Evolutionary conservation across 1,140 invertebrate genomes (phyloP).

Genomic region (Helicorthomorpha holstii): DNA sequence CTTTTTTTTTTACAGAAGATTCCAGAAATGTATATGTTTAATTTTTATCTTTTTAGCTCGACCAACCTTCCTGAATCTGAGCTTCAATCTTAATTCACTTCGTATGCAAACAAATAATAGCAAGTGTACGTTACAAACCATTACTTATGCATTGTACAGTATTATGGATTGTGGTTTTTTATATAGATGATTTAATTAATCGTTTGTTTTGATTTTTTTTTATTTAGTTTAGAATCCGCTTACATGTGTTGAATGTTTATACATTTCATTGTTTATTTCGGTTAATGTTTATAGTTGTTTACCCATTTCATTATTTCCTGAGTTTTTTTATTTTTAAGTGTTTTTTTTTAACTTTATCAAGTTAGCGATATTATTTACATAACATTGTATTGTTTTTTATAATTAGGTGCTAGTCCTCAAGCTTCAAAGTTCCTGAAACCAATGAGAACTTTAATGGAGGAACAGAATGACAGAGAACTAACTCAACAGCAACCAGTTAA

Average conservation of each 20-base stretch:
- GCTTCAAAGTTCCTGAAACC: slow-evolving; percentile 52
- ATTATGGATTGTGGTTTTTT: neutral
- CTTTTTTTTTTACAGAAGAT: neutral
- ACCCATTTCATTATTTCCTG: slow-evolving; percentile 5
- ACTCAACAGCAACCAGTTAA: too few species aligned
- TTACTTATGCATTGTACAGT: neutral
- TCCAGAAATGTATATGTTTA: slow-evolving; percentile 2
- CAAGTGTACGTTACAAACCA: slow-evolving; percentile 30
- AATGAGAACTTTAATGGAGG: slow-evolving; percentile 82
- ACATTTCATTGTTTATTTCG: neutral
- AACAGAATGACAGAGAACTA: slow-evolving; percentile 27
- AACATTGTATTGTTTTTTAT: slow-evolving; percentile 2
- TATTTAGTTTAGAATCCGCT: too few species aligned
- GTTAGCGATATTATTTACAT: too few species aligned
- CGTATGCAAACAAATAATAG: slow-evolving; percentile 61
- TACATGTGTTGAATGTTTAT: neutral
- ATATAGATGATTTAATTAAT: neutral
- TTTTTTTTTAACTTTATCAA: too few species aligned
- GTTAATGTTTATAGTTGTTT: neutral
- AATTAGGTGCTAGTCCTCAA: neutral
- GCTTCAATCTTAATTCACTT: slow-evolving; percentile 69
- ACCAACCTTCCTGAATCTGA: slow-evolving; percentile 89
- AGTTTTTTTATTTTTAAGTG: slow-evolving; percentile 7
- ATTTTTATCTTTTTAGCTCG: slow-evolving; percentile 60
- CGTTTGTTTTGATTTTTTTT: neutral